Conservation (phyloP, 2,888 invertebrate species). For the Synanthedon andrenaeformis region DNA sequence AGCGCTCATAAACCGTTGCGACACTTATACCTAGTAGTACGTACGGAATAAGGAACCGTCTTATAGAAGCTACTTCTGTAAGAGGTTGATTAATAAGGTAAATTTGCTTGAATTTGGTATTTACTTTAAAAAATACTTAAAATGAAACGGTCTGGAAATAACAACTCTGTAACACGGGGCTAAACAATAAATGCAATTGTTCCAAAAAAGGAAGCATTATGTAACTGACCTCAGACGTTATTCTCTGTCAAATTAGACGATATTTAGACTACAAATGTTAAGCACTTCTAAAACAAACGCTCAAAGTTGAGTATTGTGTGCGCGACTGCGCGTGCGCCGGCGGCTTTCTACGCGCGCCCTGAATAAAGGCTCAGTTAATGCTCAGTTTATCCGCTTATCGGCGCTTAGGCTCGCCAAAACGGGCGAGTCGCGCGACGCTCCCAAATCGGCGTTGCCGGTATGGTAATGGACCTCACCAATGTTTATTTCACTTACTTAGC, state of each 20-base stretch:
- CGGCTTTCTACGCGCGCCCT: conserved; percentile 33
- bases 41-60: too few relatives aligned
- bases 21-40: too few relatives aligned
- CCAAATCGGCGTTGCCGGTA: conserved; percentile 10
- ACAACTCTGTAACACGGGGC: neutral
- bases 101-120: too few relatives aligned
- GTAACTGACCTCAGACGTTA: conserved; percentile 5
- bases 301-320: neutral
- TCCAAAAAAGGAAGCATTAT: neutral
- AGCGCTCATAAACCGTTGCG: too few relatives aligned
- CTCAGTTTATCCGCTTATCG: conserved; percentile 4
- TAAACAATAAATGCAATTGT: neutral
- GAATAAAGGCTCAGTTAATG: conserved; percentile 22
- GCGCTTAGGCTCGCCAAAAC: conserved; percentile 3
- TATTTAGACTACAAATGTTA: conserved; percentile 1
- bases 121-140: too few relatives aligned
- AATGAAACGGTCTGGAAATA: too few relatives aligned
- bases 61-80: too few relatives aligned
- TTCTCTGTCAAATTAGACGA: conserved; percentile 4
- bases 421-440: conserved; percentile 2
- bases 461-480: conserved; percentile 5
- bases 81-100: too few relatives aligned
- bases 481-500: conserved; percentile 1
- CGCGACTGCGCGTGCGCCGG: neutral
- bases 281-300: neutral